Conservation (phyloP, 2,797 vertebrate species). For the Pelodytes ibericus region DNA sequence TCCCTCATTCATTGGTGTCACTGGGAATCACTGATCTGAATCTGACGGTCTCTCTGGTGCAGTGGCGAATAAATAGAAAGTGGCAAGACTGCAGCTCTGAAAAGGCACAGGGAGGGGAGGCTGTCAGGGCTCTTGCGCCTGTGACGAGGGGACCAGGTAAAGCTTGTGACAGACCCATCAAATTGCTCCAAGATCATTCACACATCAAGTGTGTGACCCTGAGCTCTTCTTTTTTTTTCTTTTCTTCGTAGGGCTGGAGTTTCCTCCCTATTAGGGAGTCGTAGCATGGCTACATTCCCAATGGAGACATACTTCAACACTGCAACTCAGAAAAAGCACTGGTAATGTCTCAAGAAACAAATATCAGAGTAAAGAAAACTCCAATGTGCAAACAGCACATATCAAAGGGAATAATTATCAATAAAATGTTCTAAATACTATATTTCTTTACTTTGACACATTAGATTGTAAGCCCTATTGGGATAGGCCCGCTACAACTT, state of each 20-base stretch:
- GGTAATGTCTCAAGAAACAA: too few species aligned
- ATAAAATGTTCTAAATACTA: too few species aligned
- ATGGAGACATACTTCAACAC: not conserved
- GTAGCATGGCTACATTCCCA: not conserved
- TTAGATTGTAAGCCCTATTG: too few species aligned
- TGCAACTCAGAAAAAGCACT: too few species aligned
- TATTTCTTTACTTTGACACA: too few species aligned
- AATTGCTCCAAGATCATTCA: slow-evolving; percentile 46
- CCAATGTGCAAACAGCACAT: too few species aligned
- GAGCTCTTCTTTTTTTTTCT: slow-evolving; percentile 11
- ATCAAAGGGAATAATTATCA: too few species aligned
- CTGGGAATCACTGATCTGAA: slow-evolving; percentile 42
- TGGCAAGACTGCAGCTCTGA: slow-evolving; percentile 43
- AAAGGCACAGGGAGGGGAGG: slow-evolving; percentile 21
- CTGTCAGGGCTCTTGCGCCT: slow-evolving; percentile 33
- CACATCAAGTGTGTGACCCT: slow-evolving; percentile 40
- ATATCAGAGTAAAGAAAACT: too few species aligned
- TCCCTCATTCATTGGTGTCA: slow-evolving; percentile 36
- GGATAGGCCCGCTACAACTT: too few species aligned
- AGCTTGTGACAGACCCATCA: slow-evolving; percentile 51
- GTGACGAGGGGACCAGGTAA: slow-evolving; percentile 49
- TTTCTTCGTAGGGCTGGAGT: too few species aligned
- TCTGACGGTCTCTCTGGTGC: slow-evolving; percentile 22
- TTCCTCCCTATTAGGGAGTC: not conserved
- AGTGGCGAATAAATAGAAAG: slow-evolving; percentile 42